phyloP scores from a whole-genome alignment of 2,888 invertebrate species.

The Drosophila kanekoi region DNA sequence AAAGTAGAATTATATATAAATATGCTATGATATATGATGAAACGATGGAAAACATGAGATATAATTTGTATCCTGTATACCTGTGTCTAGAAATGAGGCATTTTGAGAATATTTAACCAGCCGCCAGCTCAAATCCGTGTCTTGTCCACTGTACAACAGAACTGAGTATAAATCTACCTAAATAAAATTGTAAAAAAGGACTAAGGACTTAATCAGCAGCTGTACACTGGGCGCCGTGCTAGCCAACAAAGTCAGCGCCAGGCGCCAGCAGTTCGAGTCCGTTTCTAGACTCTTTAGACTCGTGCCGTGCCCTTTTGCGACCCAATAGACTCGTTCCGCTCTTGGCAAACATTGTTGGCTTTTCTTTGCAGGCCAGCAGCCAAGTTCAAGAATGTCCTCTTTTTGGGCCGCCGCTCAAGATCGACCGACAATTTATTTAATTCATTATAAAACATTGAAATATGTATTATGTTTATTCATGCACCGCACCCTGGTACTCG shows the following conservation, averaged over 20 bases:
- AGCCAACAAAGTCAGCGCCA: conserved; percentile 17
- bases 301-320: background rate
- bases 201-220: conserved; percentile 56
- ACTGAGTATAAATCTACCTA: conserved; percentile 7
- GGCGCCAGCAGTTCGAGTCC: conserved; percentile 25
- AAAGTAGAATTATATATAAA: too few species aligned
- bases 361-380: conserved; percentile 21
- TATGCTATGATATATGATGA: too few species aligned
- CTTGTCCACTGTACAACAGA: conserved; percentile 19
- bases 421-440: conserved; percentile 72
- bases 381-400: conserved; percentile 38
- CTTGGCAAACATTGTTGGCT: conserved; percentile 37
- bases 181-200: conserved; percentile 10
- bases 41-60: too few species aligned
- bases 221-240: conserved; percentile 28
- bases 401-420: conserved; percentile 45
- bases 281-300: conserved; percentile 4
- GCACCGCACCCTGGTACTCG: conserved; percentile 7
- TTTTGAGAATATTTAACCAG: too few species aligned
- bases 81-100: too few species aligned
- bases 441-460: conserved; percentile 76
- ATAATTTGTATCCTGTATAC: too few species aligned
- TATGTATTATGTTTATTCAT: conserved; percentile 72
- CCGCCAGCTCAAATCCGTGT: background rate
- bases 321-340: conserved; percentile 1